phyloP scores from a whole-genome alignment of 2,888 invertebrate species.

The Dolichopus griseipennis region DNA sequence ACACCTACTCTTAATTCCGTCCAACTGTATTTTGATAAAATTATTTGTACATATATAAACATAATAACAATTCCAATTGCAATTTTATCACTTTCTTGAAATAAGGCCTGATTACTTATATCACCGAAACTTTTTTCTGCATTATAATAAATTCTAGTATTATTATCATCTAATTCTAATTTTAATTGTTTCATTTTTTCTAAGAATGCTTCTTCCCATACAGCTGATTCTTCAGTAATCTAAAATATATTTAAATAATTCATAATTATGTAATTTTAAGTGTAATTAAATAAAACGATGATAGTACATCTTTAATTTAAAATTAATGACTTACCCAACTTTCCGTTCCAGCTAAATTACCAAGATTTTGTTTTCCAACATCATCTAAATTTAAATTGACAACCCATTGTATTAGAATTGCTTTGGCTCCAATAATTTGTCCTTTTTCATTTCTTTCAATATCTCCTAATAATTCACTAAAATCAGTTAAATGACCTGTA shows the following conservation, averaged over 20 bases:
- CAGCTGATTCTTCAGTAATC: conserved; percentile 48
- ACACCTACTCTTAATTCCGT: conserved; percentile 57
- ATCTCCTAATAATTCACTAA: conserved; percentile 54
- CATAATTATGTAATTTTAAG: not conserved
- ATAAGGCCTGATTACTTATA: conserved; percentile 59
- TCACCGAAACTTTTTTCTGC: conserved; percentile 67
- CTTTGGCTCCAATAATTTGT: conserved; percentile 54
- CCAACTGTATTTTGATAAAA: conserved; percentile 65
- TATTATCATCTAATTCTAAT: conserved; percentile 35
- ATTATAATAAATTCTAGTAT: conserved; percentile 48
- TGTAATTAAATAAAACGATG: not conserved
- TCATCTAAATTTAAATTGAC: conserved; percentile 58
- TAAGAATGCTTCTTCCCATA: conserved; percentile 56
- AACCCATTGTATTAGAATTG: conserved; percentile 56
- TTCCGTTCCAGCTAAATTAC: conserved; percentile 64
- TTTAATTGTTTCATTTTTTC: conserved; percentile 40
- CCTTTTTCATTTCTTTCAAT: conserved; percentile 51
- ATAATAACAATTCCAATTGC: conserved; percentile 59
- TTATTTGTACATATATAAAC: conserved; percentile 64
- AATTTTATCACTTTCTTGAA: conserved; percentile 63
- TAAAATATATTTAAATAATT: conserved; percentile 22
- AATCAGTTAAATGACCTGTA: conserved; percentile 58
- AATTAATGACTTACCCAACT: conserved; percentile 52
- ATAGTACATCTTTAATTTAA: not conserved
- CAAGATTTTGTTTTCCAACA: conserved; percentile 55